phyloP scores from a whole-genome alignment of 1,140 invertebrate genomes.

The Diabrotica virgifera region DNA sequence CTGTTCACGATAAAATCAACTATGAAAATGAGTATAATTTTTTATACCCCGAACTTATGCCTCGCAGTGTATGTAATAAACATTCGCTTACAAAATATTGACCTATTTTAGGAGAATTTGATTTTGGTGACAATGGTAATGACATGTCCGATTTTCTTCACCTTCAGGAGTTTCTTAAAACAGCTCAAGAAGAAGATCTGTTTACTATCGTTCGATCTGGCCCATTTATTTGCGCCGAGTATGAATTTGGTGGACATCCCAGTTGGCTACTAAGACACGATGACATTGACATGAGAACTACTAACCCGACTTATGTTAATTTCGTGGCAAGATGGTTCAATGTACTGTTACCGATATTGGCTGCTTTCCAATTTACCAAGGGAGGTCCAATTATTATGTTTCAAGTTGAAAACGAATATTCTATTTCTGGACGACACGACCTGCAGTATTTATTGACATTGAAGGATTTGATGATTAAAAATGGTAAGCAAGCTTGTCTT shows the following conservation, averaged over 20 bases:
- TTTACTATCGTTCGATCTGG: constrained; percentile 84
- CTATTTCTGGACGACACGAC: constrained; percentile 33
- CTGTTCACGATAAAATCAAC: too few relatives aligned
- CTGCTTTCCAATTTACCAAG: constrained; percentile 53
- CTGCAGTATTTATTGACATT: constrained; percentile 49
- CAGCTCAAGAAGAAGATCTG: constrained; percentile 77
- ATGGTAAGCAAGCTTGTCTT: constrained; percentile 41
- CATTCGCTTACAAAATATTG: too few relatives aligned
- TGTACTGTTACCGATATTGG: constrained; percentile 50
- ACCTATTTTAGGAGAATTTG: constrained; percentile 53
- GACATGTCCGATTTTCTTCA: constrained; percentile 63
- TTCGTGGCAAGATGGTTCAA: constrained; percentile 52
- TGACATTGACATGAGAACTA: constrained; percentile 53
- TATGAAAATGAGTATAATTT: too few relatives aligned
- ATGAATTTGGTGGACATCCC: constrained; percentile 54
- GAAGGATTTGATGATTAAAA: constrained; percentile 40
- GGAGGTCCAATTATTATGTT: constrained; percentile 59
- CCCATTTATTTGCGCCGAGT: constrained; percentile 90
- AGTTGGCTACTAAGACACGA: constrained; percentile 29
- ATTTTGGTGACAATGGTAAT: constrained; percentile 64
- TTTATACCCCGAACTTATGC: too few relatives aligned
- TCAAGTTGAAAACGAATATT: constrained; percentile 60
- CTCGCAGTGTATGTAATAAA: too few relatives aligned
- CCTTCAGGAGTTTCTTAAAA: constrained; percentile 66
- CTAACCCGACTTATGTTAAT: constrained; percentile 48